Conservation (phyloP, 2,797 vertebrate genomes). For the Acanthurus leucopareius region DNA sequence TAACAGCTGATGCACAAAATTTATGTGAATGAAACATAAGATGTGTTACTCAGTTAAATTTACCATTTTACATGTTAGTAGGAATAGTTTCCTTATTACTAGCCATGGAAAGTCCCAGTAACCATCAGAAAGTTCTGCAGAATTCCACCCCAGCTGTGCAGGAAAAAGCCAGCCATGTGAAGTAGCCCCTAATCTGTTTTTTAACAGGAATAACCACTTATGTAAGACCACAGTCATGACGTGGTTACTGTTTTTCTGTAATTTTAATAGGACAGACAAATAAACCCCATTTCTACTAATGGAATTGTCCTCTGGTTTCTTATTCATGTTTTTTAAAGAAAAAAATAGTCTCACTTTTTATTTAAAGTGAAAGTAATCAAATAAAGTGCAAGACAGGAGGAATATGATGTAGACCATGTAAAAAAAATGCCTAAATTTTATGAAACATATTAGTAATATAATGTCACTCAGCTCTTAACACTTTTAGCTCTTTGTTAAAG, state of each 20-base stretch:
- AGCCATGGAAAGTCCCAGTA: not conserved
- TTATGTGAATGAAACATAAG: not conserved
- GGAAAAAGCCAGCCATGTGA: not conserved
- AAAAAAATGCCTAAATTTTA: not conserved
- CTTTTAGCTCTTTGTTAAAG: not conserved
- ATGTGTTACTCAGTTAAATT: not conserved
- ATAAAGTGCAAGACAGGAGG: no score
- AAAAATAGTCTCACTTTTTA: not conserved
- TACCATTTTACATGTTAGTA: not conserved
- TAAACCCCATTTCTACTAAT: slow-evolving; percentile 38
- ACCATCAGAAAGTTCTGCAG: not conserved
- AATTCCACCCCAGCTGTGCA: not conserved
- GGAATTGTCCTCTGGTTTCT: not conserved
- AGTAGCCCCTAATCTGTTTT: slow-evolving; percentile 13
- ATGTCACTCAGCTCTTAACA: not conserved
- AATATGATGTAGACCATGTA: not conserved
- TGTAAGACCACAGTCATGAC: not conserved
- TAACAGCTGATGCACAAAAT: not conserved
- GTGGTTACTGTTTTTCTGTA: not conserved
- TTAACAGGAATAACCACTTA: slow-evolving; percentile 15
- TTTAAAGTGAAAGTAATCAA: no score
- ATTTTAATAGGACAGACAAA: slow-evolving; percentile 21
- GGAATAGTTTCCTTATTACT: not conserved
- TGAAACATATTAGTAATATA: not conserved
- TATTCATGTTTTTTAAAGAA: not conserved